Percentiles rank a stretch among this genome's conserved stretches.
phyloP scores from a whole-genome alignment of 2,113 vertebrate species.

The Sisor rabdophorus region DNA sequence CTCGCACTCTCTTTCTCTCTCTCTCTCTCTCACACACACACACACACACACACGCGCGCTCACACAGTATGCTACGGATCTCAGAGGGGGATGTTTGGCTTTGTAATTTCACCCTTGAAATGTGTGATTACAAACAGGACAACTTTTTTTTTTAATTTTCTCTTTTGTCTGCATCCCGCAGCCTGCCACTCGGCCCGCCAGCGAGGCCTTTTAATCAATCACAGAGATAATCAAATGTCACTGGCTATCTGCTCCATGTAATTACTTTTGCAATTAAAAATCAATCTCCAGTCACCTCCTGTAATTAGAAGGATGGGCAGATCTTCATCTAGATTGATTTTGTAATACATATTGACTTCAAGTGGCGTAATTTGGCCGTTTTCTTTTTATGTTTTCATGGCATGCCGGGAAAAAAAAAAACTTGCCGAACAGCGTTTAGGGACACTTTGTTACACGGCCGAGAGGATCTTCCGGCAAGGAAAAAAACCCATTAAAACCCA shows the following conservation, averaged over 20 bases:
- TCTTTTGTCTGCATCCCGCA: constrained; percentile 96
- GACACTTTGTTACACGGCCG: background rate
- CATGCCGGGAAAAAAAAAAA: constrained; percentile 78
- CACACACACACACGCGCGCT: constrained; percentile 20
- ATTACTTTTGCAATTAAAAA: constrained; percentile 99
- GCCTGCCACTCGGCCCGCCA: constrained; percentile 92
- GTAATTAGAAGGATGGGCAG: constrained; percentile 99
- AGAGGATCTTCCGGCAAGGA: background rate
- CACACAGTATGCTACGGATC: constrained; percentile 47
- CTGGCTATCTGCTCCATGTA: constrained; percentile 99
- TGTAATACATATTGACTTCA: constrained; percentile 99
- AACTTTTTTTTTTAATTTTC: constrained; percentile 99
- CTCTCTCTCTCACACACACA: constrained; percentile 22
- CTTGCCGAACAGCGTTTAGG: constrained; percentile 3
- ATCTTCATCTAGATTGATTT: constrained; percentile 99
- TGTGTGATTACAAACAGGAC: constrained; percentile 99
- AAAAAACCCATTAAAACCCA: background rate
- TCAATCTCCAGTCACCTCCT: constrained; percentile 99
- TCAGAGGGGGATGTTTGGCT: constrained; percentile 82
- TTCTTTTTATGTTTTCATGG: constrained; percentile 91
- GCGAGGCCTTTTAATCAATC: constrained; percentile 99
- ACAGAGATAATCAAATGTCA: constrained; percentile 99
- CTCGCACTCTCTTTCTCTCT: background rate
- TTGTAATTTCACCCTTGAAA: constrained; percentile 98
- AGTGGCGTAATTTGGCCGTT: constrained; percentile 97